Evolutionary conservation across 2,888 invertebrate genomes (phyloP).

Genomic region (Homarus gammarus): DNA sequence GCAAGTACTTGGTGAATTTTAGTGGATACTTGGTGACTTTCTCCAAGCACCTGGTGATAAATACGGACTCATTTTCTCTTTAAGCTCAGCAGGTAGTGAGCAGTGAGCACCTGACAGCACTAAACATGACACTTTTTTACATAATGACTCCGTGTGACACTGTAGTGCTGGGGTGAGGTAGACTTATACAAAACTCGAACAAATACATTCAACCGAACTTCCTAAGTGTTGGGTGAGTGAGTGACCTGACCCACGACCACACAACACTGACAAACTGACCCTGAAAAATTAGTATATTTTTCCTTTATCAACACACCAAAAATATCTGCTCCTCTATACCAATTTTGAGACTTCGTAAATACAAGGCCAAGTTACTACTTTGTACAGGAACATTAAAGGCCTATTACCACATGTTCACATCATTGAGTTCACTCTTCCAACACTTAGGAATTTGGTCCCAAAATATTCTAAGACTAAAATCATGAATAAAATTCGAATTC

Average conservation of each 20-base stretch:
- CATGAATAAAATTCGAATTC: constrained; percentile 17
- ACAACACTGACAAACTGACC: too few relatives aligned
- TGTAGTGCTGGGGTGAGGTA: constrained; percentile 62
- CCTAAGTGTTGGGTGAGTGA: constrained; percentile 41
- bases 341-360: too few relatives aligned
- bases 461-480: constrained; percentile 35
- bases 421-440: constrained; percentile 27
- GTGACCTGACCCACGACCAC: background rate
- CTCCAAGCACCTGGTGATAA: background rate
- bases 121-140: constrained; percentile 41
- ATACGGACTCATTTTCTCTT: too few relatives aligned
- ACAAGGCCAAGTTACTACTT: too few relatives aligned
- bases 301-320: too few relatives aligned
- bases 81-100: background rate
- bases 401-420: background rate
- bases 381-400: background rate
- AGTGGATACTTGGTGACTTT: too few relatives aligned
- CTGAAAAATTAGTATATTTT: too few relatives aligned
- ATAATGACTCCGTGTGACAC: constrained; percentile 55
- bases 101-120: background rate
- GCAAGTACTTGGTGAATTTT: too few relatives aligned
- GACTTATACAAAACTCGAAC: constrained; percentile 64
- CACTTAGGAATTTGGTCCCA: constrained; percentile 38
- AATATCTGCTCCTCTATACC: too few relatives aligned
- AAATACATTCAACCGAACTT: constrained; percentile 20